Percentiles rank a stretch among this genome's conserved stretches.
phyloP scores from a whole-genome alignment of 1,140 invertebrate species.

The Sinella curviseta region DNA sequence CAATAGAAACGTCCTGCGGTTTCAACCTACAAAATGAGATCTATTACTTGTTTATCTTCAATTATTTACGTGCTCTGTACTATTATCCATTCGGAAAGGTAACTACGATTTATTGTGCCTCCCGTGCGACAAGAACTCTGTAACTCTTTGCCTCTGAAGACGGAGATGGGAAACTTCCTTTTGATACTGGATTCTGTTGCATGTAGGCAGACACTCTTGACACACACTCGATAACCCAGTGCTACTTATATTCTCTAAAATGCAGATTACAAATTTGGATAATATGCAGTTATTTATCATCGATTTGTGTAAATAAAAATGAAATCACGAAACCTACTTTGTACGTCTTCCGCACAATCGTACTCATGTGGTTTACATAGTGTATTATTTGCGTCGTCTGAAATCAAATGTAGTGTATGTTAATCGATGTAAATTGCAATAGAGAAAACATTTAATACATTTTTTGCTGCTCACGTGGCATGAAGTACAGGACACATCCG shows the following conservation, averaged over 20 bases:
- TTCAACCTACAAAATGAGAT: background rate
- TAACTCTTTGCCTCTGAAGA: background rate
- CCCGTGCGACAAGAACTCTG: background rate
- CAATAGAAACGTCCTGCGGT: conserved; percentile 38
- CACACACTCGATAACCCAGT: background rate
- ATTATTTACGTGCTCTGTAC: background rate
- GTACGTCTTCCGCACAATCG: background rate
- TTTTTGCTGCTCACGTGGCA: background rate
- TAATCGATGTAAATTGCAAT: too few species aligned
- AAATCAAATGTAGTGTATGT: too few species aligned
- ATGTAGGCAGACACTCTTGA: background rate
- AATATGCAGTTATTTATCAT: too few species aligned
- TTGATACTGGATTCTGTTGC: background rate
- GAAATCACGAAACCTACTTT: too few species aligned
- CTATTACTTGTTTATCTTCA: background rate
- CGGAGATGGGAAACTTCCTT: background rate
- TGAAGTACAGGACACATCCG: background rate
- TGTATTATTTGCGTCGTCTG: too few species aligned
- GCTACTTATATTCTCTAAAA: background rate
- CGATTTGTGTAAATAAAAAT: too few species aligned
- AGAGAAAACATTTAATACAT: too few species aligned
- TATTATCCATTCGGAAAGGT: too few species aligned
- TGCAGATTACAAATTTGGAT: background rate
- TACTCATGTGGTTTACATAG: background rate
- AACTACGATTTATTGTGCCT: background rate